A percentile compares a stretch with the other conserved stretches of the same genome.
Conservation (phyloP, 2,797 vertebrate genomes). For the Iguana delicatissima region DNA sequence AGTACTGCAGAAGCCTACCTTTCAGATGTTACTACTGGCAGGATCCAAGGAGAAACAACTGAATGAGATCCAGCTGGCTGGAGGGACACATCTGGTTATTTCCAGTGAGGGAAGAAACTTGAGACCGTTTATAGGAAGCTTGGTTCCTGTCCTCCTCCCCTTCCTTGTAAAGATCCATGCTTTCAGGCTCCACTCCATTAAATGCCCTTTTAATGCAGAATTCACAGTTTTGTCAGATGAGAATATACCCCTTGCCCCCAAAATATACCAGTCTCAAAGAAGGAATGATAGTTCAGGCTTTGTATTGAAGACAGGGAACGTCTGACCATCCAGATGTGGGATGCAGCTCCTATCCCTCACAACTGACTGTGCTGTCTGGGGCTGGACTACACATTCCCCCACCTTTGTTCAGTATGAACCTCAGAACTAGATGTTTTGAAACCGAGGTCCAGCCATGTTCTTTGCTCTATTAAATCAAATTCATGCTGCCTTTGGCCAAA, state of each 20-base stretch:
- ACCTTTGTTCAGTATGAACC: not conserved
- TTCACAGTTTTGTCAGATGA: conserved; percentile 37
- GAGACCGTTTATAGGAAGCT: not conserved
- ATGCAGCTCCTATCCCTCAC: not conserved
- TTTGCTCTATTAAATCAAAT: not conserved
- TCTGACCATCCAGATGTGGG: not conserved
- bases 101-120: not conserved
- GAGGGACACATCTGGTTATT: not conserved
- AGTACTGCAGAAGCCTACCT: not conserved
- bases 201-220: conserved; percentile 39
- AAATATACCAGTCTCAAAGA: not conserved
- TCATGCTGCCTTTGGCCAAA: not conserved
- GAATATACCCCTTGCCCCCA: not conserved
- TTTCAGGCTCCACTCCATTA: conserved; percentile 12
- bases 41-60: not conserved
- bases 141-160: not conserved
- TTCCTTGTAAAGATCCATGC: not conserved
- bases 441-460: not conserved
- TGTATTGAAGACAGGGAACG: not conserved
- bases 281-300: not conserved
- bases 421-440: not conserved
- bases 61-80: not conserved
- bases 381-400: not conserved
- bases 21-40: not conserved
- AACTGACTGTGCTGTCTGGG: not conserved